Percentiles rank a stretch among this genome's conserved stretches.
phyloP scores from a whole-genome alignment of 1,140 invertebrate species.

The Venustaconcha ellipsiformis region DNA sequence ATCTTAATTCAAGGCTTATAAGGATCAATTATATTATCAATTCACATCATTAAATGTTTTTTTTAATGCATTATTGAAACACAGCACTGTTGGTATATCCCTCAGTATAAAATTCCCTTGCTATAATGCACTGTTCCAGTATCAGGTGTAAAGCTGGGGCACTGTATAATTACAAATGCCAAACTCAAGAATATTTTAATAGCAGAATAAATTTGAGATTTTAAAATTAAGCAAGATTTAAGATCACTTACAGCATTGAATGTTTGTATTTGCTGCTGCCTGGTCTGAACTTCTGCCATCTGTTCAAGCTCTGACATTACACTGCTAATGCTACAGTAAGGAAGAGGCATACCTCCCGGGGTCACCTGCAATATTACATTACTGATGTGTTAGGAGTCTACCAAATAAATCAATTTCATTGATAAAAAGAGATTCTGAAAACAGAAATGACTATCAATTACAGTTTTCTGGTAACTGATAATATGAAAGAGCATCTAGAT shows the following conservation, averaged over 20 bases:
- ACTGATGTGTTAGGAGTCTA: too few relatives aligned
- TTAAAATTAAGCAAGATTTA: not conserved
- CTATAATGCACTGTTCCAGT: not conserved
- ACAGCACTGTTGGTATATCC: too few relatives aligned
- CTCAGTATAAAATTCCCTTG: too few relatives aligned
- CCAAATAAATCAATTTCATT: too few relatives aligned
- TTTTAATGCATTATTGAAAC: too few relatives aligned
- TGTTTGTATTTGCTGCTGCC: slow-evolving; percentile 37
- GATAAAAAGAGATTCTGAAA: too few relatives aligned
- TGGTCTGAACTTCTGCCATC: slow-evolving; percentile 31
- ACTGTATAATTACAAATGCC: not conserved
- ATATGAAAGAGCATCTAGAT: too few relatives aligned
- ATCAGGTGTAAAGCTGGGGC: not conserved
- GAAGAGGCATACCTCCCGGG: slow-evolving; percentile 47
- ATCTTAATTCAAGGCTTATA: too few relatives aligned
- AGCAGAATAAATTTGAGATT: not conserved
- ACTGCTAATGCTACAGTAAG: slow-evolving; percentile 56
- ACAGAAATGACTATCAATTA: too few relatives aligned
- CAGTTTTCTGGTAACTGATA: too few relatives aligned
- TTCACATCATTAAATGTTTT: too few relatives aligned
- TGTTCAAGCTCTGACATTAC: slow-evolving; percentile 44
- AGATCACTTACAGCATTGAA: slow-evolving; percentile 57
- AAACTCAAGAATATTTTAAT: not conserved
- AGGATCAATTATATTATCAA: too few relatives aligned
- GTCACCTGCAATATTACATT: slow-evolving; percentile 32